Evolutionary conservation across 2,113 vertebrate genomes (phyloP).

Genomic region (Rallus limicola): DNA sequence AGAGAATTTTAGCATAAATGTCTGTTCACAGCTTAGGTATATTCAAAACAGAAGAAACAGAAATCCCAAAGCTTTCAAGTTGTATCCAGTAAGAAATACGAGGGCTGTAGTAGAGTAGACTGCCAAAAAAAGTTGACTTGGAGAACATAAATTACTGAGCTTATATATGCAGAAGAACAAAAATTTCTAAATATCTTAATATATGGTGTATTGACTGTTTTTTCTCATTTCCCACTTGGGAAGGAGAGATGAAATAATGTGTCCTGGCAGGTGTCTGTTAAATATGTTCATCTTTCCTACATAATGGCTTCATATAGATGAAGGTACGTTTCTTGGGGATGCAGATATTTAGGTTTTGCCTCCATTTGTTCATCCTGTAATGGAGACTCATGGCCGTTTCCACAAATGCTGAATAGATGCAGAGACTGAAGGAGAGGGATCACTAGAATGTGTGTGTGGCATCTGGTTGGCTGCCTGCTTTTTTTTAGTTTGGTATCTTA

Average conservation of each 20-base stretch:
- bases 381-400: neutral
- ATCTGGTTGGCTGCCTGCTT: neutral
- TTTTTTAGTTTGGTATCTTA: neutral
- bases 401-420: neutral
- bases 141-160: neutral
- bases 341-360: neutral
- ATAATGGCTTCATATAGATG: neutral
- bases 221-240: neutral
- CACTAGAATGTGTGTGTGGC: neutral
- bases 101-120: neutral
- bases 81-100: neutral
- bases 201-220: neutral
- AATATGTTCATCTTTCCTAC: neutral
- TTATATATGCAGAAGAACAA: neutral
- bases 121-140: neutral
- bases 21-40: neutral
- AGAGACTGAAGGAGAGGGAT: neutral
- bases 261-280: neutral
- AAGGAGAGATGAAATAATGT: neutral
- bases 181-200: neutral
- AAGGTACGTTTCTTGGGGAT: neutral
- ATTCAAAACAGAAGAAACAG: neutral
- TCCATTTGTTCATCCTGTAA: neutral
- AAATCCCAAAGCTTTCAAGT: neutral
- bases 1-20: neutral